A percentile compares a stretch with the other conserved stretches of the same genome.
phyloP scores from a whole-genome alignment of 2,113 vertebrate species.

The Cygnus atratus region DNA sequence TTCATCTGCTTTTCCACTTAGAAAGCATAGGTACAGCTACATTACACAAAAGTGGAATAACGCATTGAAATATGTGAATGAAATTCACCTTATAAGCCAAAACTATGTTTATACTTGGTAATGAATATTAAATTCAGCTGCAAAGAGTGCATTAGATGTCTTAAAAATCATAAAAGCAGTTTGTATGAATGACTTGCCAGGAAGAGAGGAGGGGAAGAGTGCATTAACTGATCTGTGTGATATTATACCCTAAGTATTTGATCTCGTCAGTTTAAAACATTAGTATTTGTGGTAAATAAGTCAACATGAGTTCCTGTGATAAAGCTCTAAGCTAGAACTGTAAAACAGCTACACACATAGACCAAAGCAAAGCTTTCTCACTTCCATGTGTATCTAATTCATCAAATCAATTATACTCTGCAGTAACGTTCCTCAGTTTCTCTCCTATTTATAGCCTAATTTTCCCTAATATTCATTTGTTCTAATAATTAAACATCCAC shows the following conservation, averaged over 20 bases:
- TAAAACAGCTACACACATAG: background rate
- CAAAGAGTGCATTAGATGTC: background rate
- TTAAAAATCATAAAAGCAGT: background rate
- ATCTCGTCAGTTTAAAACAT: background rate
- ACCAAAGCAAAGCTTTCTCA: background rate
- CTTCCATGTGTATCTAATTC: background rate
- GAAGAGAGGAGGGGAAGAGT: background rate
- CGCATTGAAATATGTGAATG: background rate
- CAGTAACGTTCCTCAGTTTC: background rate
- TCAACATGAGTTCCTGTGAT: background rate
- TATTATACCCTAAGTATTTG: background rate
- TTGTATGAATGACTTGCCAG: background rate
- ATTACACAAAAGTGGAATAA: background rate
- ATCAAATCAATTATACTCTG: background rate
- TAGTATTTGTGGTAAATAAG: background rate
- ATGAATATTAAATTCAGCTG: background rate
- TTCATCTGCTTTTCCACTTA: background rate
- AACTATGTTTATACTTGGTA: background rate
- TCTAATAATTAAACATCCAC: background rate
- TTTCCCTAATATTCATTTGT: background rate
- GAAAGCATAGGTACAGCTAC: background rate
- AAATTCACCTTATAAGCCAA: background rate
- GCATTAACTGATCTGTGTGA: background rate
- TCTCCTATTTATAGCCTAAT: background rate
- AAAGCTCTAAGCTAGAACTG: background rate